Evolutionary conservation across 2,888 invertebrate genomes (phyloP).

Genomic region (Pemphredon lugubris): DNA sequence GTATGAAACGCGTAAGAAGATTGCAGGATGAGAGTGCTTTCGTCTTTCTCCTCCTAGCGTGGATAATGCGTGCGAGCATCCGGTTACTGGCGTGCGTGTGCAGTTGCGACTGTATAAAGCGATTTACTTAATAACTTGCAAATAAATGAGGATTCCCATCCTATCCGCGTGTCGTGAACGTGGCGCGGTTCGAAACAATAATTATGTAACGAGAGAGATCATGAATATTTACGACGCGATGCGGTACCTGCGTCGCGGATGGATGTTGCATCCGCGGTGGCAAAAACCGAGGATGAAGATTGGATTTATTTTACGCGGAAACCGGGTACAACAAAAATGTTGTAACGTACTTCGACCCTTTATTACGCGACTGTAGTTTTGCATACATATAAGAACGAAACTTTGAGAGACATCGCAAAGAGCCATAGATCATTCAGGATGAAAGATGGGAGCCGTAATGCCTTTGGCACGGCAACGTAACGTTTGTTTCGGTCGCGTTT

Average conservation of each 20-base stretch:
- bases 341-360: too few relatives aligned
- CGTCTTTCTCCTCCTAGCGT: slow-evolving; percentile 39
- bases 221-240: slow-evolving; percentile 28
- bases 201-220: slow-evolving; percentile 29
- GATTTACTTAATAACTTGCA: slow-evolving; percentile 52
- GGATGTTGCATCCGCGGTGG: not conserved
- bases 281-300: too few relatives aligned
- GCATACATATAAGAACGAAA: too few relatives aligned
- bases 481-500: too few relatives aligned
- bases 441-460: too few relatives aligned
- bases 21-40: slow-evolving; percentile 54
- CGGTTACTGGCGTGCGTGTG: slow-evolving; percentile 35
- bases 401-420: too few relatives aligned
- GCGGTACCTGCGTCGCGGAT: not conserved
- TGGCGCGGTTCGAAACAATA: not conserved
- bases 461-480: too few relatives aligned
- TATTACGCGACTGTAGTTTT: too few relatives aligned
- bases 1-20: slow-evolving; percentile 29
- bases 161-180: not conserved
- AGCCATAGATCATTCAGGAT: too few relatives aligned
- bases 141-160: slow-evolving; percentile 43
- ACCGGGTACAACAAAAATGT: too few relatives aligned
- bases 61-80: slow-evolving; percentile 53
- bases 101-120: slow-evolving; percentile 24
- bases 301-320: too few relatives aligned